phyloP scores from a whole-genome alignment of 2,888 invertebrate species.

The Tinea trinotella region DNA sequence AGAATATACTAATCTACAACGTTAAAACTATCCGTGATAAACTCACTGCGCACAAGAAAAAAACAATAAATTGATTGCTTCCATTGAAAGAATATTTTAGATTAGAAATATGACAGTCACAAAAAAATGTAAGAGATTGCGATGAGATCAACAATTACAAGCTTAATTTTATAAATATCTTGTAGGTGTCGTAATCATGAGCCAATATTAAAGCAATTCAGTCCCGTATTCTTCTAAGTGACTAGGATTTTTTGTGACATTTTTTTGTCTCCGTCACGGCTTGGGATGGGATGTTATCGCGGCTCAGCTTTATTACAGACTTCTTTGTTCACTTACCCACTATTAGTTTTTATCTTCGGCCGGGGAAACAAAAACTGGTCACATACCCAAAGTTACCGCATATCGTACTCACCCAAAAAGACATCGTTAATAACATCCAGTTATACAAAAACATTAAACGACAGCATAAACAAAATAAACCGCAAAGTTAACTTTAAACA shows the following conservation, averaged over 20 bases:
- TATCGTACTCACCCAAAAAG: not conserved
- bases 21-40: too few relatives aligned
- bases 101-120: too few relatives aligned
- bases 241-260: slow-evolving; percentile 3
- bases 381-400: slow-evolving; percentile 34
- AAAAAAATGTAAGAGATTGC: not conserved
- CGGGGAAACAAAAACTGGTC: slow-evolving; percentile 37
- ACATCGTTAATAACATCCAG: slow-evolving; percentile 15
- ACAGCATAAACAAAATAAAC: slow-evolving; percentile 8
- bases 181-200: slow-evolving; percentile 1
- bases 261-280: slow-evolving; percentile 8
- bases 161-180: not conserved
- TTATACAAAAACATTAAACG: slow-evolving; percentile 17
- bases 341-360: slow-evolving; percentile 45
- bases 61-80: too few relatives aligned
- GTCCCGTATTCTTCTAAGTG: not conserved
- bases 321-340: slow-evolving; percentile 45
- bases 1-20: not conserved
- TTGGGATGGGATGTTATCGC: slow-evolving; percentile 19
- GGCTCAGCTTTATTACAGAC: slow-evolving; percentile 38
- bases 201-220: slow-evolving; percentile 3
- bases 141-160: not conserved
- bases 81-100: too few relatives aligned
- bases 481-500: slow-evolving; percentile 6
- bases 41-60: too few relatives aligned